Conservation (phyloP, 2,113 vertebrate species). For the Saguinus imperator region DNA sequence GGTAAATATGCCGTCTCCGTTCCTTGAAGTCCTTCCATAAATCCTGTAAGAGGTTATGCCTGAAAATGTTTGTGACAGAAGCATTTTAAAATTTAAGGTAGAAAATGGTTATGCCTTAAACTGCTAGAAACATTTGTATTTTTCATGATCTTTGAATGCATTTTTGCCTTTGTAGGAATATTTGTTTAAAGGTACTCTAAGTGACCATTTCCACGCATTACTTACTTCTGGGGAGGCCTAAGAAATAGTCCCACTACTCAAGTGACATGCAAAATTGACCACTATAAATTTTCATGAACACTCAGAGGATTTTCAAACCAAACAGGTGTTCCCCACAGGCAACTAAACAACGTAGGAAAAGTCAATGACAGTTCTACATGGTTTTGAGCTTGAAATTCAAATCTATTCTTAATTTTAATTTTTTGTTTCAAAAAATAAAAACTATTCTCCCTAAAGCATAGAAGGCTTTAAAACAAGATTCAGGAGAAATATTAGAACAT, state of each 20-base stretch:
- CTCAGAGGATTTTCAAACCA: conserved; percentile 46
- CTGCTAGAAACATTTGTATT: background rate
- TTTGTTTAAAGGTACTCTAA: background rate
- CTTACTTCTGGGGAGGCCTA: background rate
- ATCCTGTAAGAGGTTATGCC: background rate
- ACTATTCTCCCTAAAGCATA: background rate
- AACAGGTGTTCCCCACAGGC: conserved; percentile 25
- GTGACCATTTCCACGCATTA: background rate
- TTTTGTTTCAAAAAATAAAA: conserved; percentile 20
- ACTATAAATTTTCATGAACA: conserved; percentile 56
- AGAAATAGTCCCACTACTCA: background rate
- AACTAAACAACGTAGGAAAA: conserved; percentile 46
- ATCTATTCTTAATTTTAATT: conserved; percentile 24
- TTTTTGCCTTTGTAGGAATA: background rate
- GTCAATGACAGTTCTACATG: background rate
- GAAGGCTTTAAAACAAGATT: conserved; percentile 3
- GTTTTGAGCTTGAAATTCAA: conserved; percentile 15
- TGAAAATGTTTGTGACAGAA: background rate
- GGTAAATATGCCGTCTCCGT: background rate
- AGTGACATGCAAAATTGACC: conserved; percentile 25
- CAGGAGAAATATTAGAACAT: background rate
- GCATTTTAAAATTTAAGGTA: background rate
- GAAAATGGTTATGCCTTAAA: background rate
- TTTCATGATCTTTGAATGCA: background rate
- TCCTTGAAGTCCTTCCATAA: background rate